Base-by-base conservation (phyloP, 1,140 invertebrate genomes). In the Ostrea edulis region DNA sequence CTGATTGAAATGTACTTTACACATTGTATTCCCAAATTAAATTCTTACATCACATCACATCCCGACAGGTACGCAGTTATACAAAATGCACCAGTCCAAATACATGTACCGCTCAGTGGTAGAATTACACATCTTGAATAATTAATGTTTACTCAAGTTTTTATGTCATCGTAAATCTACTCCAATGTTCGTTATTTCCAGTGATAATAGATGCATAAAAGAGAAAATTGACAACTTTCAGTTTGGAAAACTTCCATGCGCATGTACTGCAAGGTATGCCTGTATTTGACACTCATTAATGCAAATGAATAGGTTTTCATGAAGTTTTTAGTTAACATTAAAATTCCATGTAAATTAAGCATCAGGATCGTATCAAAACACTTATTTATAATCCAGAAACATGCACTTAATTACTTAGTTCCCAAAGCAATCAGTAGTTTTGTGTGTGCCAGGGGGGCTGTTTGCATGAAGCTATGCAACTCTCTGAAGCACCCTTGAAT, bases 11-110 rank as follows among this genome's bases (percentile, higher is more conserved):
- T 71, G 68, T 25, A 71, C 68, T 71, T 71, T 35, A 29, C 25
- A 14, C 25, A 71, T 71, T 71, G 68, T 71, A 35, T 71, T 71
- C 68, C 25, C n/a, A 71, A 71, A 71, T 71, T 71, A 71, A 35
- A 71, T 71, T 71, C 68, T 71, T 71, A 71, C 68, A 71, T 71
- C 68, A 71, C 68, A 44, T 12, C 25, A 71, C 25, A 35, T 8
- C 11, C 29, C 35, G 68, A 9, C 68, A 71, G 68, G 68, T 71
- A 71, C 68, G 14, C 7, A 12, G 29, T 71, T 29, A 14, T 25
- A 71, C 68, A 29, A 11, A 35, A 71, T 7, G 12, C 12, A 14
- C 25, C 68, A 29, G 25, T 22, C 68, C 8, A 8, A 22, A 11
- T 71, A 71, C 68, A 71, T 22, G 68, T 35, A 71, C 68, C 25